These are phyloP conservation scores for Machimus rusticus DNA, from an alignment of 2,888 invertebrate genomes.

Conservation along the genomic window DNA sequence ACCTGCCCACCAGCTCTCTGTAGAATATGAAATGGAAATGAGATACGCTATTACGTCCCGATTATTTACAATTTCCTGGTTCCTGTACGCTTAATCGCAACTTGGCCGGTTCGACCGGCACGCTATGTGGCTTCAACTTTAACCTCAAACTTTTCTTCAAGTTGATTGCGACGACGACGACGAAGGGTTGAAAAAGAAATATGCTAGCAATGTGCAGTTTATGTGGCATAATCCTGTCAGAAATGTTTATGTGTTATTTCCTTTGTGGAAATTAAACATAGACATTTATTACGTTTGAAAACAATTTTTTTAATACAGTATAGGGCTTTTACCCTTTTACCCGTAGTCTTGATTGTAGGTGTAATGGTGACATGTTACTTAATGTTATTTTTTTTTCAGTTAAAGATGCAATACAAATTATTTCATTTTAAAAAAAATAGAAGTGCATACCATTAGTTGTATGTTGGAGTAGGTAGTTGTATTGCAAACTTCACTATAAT, in stretches of 20 bases:
- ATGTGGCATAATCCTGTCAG: not conserved
- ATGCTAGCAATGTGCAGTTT: not conserved
- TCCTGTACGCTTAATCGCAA: conserved; percentile 8
- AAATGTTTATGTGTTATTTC: not conserved
- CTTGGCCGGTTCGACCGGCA: not conserved
- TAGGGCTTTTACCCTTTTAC: too few species aligned
- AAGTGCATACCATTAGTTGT: too few species aligned
- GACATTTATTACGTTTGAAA: too few species aligned
- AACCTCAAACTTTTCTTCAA: not conserved
- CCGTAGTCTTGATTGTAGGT: too few species aligned
- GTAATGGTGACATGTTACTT: too few species aligned
- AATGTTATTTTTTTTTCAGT: too few species aligned
- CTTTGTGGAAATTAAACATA: not conserved
- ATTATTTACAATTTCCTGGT: conserved; percentile 27
- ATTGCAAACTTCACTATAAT: too few species aligned
- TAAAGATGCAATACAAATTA: too few species aligned
- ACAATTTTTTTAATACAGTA: too few species aligned
- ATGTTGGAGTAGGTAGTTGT: too few species aligned
- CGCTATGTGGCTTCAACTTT: not conserved
- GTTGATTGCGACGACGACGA: not conserved
- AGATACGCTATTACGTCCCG: conserved; percentile 12
- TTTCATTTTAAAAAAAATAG: too few species aligned
- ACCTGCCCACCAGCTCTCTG: not conserved
- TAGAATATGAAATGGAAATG: conserved; percentile 16
- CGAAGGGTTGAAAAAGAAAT: not conserved